A percentile compares a stretch with the other conserved stretches of the same genome.
Conservation (phyloP, 2,797 vertebrate species). For the Chiloscyllium punctatum region DNA sequence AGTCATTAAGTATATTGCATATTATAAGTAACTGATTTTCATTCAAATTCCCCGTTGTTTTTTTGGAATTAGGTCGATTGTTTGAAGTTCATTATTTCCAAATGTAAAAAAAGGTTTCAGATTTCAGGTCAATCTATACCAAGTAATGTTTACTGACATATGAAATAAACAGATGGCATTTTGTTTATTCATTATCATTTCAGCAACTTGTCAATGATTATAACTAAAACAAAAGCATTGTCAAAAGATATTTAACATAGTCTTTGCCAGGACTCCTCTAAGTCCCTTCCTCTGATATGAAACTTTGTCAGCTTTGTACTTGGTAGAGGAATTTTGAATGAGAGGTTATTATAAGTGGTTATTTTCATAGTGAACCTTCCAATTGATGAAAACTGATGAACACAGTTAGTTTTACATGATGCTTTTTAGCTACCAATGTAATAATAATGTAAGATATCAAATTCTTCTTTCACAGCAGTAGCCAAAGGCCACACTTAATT, state of each 20-base stretch:
- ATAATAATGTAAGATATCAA: not conserved
- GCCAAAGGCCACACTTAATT: not conserved
- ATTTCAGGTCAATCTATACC: not conserved
- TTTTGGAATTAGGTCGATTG: not conserved
- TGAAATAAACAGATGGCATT: not conserved
- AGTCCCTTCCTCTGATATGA: not conserved
- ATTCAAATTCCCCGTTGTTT: not conserved
- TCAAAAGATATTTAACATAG: not conserved
- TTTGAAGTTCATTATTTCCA: not conserved
- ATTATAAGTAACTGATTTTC: not conserved
- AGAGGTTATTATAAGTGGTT: not conserved
- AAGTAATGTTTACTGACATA: not conserved
- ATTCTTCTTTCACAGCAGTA: not conserved
- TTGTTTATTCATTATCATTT: not conserved
- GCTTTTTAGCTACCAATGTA: not conserved
- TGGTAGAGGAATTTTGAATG: not conserved
- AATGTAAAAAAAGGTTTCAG: not conserved
- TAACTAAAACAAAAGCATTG: not conserved
- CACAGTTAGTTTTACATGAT: not conserved
- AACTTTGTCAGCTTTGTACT: not conserved
- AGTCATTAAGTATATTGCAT: not conserved
- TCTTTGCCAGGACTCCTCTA: not conserved
- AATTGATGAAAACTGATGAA: not conserved
- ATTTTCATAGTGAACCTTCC: not conserved
- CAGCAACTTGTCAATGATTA: not conserved